Evolutionary conservation across 2,888 invertebrate genomes (phyloP).

Genomic region (Cantharis lateralis): DNA sequence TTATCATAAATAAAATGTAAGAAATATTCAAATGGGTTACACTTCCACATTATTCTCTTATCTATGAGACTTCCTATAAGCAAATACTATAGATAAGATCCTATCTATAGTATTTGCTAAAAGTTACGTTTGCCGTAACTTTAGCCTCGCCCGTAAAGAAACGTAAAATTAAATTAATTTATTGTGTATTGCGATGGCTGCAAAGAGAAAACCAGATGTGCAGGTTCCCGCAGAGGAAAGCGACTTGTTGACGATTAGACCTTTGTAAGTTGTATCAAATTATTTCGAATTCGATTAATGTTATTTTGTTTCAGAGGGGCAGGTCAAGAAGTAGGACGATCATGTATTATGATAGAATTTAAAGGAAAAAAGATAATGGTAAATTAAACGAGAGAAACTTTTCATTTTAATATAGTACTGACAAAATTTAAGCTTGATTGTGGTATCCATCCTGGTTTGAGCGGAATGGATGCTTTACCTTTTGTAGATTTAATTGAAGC

Average conservation of each 20-base stretch:
- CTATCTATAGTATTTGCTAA: no score
- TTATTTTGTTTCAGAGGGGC: conserved; percentile 70
- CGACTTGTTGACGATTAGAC: conserved; percentile 87
- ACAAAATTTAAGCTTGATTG: conserved; percentile 77
- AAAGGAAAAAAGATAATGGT: conserved; percentile 99
- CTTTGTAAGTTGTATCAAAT: conserved; percentile 66
- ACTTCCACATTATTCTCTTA: no score
- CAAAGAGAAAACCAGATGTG: conserved; percentile 63
- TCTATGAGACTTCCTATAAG: no score
- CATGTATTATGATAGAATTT: conserved; percentile 97
- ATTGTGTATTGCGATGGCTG: conserved; percentile 45
- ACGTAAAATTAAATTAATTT: not conserved
- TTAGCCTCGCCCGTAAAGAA: no score
- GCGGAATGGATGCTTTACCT: conserved; percentile 96
- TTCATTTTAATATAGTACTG: not conserved
- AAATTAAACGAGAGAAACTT: conserved; percentile 23
- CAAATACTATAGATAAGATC: no score
- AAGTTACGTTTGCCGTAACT: no score
- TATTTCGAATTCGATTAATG: not conserved
- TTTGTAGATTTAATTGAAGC: conserved; percentile 98
- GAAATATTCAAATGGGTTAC: no score
- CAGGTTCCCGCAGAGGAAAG: conserved; percentile 86
- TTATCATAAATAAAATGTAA: no score
- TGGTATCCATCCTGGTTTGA: conserved; percentile 97
- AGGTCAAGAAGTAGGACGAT: conserved; percentile 98